phyloP scores from a whole-genome alignment of 2,888 invertebrate genomes.

The Ophonus ardosiacus region DNA sequence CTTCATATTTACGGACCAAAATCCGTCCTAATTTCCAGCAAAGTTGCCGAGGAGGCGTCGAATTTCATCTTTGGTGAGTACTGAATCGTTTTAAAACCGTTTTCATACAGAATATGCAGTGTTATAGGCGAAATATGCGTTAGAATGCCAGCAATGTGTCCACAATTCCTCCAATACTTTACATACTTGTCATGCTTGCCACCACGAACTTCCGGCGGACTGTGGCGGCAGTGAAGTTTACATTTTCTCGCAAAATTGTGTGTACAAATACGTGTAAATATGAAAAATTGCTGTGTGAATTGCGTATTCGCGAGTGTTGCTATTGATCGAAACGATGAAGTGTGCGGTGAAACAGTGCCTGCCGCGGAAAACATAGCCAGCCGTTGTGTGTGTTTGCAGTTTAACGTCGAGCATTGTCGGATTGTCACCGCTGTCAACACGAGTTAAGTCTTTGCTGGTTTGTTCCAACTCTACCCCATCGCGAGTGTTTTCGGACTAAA shows the following conservation, averaged over 20 bases:
- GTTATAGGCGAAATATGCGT: slow-evolving; percentile 81
- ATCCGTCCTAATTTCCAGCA: slow-evolving; percentile 83
- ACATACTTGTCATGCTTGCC: slow-evolving; percentile 87
- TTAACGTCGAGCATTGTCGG: slow-evolving; percentile 50
- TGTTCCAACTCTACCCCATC: not conserved
- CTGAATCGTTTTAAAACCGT: slow-evolving; percentile 78
- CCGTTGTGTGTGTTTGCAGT: slow-evolving; percentile 49
- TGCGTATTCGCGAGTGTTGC: slow-evolving; percentile 56
- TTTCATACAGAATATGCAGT: slow-evolving; percentile 81
- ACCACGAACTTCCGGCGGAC: slow-evolving; percentile 76
- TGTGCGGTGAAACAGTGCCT: slow-evolving; percentile 53
- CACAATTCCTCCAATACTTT: slow-evolving; percentile 87
- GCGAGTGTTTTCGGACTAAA: slow-evolving; percentile 28
- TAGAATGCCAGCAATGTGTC: slow-evolving; percentile 86
- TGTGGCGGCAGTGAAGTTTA: slow-evolving; percentile 73
- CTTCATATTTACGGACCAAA: slow-evolving; percentile 84
- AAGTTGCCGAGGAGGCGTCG: slow-evolving; percentile 81
- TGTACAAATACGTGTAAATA: slow-evolving; percentile 47
- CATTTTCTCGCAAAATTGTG: slow-evolving; percentile 61
- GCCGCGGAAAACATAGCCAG: slow-evolving; percentile 40
- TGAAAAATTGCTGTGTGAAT: slow-evolving; percentile 53
- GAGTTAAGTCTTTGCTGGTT: slow-evolving; percentile 20
- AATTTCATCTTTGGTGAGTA: slow-evolving; percentile 86
- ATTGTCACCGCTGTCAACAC: slow-evolving; percentile 47
- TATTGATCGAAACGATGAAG: slow-evolving; percentile 59